Evolutionary conservation across 2,113 vertebrate genomes (phyloP), one percentile per base, ranked within the genome.

Genomic region (Merops nubicus): DNA sequence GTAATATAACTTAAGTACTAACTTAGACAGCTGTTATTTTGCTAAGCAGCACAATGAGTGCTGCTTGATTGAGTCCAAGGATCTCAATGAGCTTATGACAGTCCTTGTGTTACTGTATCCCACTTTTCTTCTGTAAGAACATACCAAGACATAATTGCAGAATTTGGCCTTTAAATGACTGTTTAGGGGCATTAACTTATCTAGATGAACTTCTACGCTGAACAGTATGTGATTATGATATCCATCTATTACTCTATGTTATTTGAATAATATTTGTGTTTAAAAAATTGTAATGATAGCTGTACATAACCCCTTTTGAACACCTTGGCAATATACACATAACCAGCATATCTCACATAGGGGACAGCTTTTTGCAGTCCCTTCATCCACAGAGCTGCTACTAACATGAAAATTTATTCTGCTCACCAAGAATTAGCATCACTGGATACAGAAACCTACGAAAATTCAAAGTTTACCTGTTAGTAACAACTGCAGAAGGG

Each of bases 401-500:
- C 23, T 60, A 80, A 40, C 2, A 5, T 8, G 51, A 67, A 89
- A 74, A 67, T 12, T 1, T 56, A 42, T 34, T 77, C 45, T 77
- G 33, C 18, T 56, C 5, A n/a, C 19, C 33, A 48, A 87, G 15
- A 7, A 40, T 68, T 80, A 70, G 12, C 23, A 64, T 40, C 33
- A 34, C 28, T 12, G 8, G 5, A 22, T 56, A 82, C 25, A 88
- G 59, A 85, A 56, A 38, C 9, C 23, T 80, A 67, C 57, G 64
- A 90, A 82, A 93, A 94, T 17, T 72, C 26, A 53, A 74, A 74
- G 7, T 47, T 95, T 96, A 97, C 98, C 98, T 95, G 79, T 57
- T 62, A 97, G 42, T 91, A 97, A 92, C 74, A 97, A 47, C 25
- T 97, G 96, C 77, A 98, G 84, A 88, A 97, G 96, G 62, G 89